Conservation (phyloP, 2,113 vertebrate species). For the Trochalopteron elliotii region DNA sequence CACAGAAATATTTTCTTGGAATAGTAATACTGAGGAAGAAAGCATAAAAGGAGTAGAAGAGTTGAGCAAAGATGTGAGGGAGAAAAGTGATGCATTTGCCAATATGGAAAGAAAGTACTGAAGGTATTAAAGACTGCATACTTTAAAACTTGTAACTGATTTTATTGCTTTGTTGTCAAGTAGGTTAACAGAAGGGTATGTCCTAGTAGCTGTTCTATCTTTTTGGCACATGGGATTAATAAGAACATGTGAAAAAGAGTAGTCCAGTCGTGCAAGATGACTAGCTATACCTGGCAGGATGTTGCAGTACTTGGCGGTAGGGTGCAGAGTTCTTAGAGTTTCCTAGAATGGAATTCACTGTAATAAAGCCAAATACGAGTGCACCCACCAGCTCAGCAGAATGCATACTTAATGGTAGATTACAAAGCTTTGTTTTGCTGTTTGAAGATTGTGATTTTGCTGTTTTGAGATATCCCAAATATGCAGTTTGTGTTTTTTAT, state of each 20-base stretch:
- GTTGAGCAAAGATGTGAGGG: background rate
- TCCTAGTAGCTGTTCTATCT: background rate
- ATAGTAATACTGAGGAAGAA: background rate
- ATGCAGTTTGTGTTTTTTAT: background rate
- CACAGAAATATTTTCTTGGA: background rate
- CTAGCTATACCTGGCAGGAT: background rate
- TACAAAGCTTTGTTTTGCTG: background rate
- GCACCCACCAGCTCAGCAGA: background rate
- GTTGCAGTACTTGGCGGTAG: background rate
- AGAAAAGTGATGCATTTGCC: background rate
- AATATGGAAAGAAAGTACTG: background rate
- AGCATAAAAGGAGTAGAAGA: background rate
- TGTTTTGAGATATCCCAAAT: background rate
- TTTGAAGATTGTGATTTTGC: background rate
- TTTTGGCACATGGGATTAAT: background rate
- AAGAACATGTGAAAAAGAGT: background rate
- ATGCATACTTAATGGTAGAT: background rate
- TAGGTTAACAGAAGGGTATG: background rate
- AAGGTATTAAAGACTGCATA: background rate
- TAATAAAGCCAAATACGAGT: background rate
- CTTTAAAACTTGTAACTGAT: background rate
- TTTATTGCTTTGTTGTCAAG: background rate
- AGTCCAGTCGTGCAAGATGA: background rate
- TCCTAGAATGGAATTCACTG: slow-evolving; percentile 12
- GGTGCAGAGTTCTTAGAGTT: background rate